These are phyloP conservation scores for Augochlorella aurata DNA, from an alignment of 2,888 invertebrate species.

Conservation along the genomic window DNA sequence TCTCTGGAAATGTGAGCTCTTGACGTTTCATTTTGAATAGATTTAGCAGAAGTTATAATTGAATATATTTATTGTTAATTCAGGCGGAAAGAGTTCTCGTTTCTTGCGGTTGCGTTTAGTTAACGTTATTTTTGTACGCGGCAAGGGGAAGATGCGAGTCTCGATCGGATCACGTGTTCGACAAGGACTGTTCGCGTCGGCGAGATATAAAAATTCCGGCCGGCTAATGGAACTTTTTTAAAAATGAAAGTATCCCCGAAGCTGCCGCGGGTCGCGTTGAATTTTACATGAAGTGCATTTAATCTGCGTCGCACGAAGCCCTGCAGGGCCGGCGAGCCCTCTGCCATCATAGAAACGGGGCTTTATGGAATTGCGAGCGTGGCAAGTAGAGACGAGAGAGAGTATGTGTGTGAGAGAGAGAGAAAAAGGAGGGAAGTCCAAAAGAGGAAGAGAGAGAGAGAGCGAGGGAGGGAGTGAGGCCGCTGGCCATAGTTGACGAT, in stretches of 20 bases:
- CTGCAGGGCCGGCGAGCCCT: slow-evolving; percentile 57
- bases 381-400: not conserved
- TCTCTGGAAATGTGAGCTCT: not conserved
- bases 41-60: too few relatives aligned
- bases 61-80: not conserved
- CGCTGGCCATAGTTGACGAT: slow-evolving; percentile 38
- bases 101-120: not conserved
- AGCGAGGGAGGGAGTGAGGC: too few relatives aligned
- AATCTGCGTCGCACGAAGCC: slow-evolving; percentile 65
- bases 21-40: too few relatives aligned
- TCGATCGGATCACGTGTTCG: slow-evolving; percentile 2
- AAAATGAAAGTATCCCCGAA: slow-evolving; percentile 43
- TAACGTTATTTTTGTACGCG: not conserved
- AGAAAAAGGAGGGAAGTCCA: slow-evolving; percentile 8
- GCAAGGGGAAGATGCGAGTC: not conserved
- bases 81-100: not conserved
- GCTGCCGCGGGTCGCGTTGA: slow-evolving; percentile 51
- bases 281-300: slow-evolving; percentile 65
- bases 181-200: not conserved
- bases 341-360: slow-evolving; percentile 48
- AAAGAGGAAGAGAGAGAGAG: not conserved
- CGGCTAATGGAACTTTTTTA: slow-evolving; percentile 36
- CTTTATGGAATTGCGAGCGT: slow-evolving; percentile 60
- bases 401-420: not conserved
- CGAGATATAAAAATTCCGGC: slow-evolving; percentile 11